Base-by-base conservation (phyloP, 2,888 invertebrate genomes). In the Papilio demoleus region DNA sequence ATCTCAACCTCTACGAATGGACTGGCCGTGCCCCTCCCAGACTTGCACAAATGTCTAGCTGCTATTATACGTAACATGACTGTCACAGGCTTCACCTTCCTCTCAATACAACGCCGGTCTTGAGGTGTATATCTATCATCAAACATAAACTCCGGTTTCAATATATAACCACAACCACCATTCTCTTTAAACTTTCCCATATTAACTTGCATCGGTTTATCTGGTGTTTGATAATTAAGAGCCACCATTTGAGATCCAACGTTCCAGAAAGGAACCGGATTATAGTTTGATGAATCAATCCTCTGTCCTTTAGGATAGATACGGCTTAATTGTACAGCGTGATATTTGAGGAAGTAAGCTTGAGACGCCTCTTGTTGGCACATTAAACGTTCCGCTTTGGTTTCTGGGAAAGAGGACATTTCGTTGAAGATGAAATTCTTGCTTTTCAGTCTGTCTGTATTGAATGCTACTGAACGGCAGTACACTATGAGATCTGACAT, bases 331-430 rank as follows among this genome's bases (percentile, higher is more conserved):
- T 99, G 98, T 38, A 95, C 84, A 1, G 94, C 94, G 88, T 97
- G 97, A 82, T 97, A 97, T 76, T 95, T 95, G 9, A 96, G 80
- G 83, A 97, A 97, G 81, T 97, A 95, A 61, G 81, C 88, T 24
- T 69, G 68, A 1, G 68, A 60, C 62, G 88, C 94, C 78, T 97
- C 97, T 78, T 96, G 95, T 78, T 96, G 96, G 78, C 96, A 95
- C 84, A 99, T 96, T 68, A 97, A 93, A 79, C 97, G 97, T 78
- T 99, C 98, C 0, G 97, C 98, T 89, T 99, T 99, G 0, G 96
- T 97, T 90, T 99, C 99, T 0, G 98, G 97, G 85, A 99, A 99
- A 27, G 99, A 99, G 60, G 98, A 99, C 99, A 99, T 99, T 88
- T 99, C 99, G 81, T 96, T 95, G 86, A 95, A 97, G n/a, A 96